These are phyloP conservation scores for Lampropteryx suffumata DNA, from an alignment of 2,888 invertebrate genomes.

Conservation along the genomic window DNA sequence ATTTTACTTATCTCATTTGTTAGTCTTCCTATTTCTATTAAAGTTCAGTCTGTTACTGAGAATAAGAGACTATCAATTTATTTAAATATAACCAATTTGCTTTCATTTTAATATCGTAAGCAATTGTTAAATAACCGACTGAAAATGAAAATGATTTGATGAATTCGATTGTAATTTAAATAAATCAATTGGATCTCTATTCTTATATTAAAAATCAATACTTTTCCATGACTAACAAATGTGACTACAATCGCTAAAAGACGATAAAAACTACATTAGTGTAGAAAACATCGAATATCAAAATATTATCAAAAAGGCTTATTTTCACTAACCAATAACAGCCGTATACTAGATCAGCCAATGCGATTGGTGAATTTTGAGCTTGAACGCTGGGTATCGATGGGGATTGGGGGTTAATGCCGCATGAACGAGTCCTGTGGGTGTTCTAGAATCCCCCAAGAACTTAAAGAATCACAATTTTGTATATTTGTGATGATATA, in stretches of 20 bases:
- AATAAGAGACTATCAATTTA: not conserved
- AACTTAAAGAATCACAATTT: not conserved
- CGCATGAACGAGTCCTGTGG: constrained; percentile 28
- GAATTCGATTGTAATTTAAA: not conserved
- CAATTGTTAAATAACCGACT: too few relatives aligned
- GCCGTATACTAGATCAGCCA: constrained; percentile 82
- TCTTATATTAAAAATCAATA: constrained; percentile 30
- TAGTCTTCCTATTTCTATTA: constrained; percentile 36
- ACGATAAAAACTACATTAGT: constrained; percentile 71
- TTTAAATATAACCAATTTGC: not conserved
- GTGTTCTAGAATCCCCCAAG: not conserved
- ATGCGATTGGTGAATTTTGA: constrained; percentile 73
- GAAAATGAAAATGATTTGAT: not conserved
- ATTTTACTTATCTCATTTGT: constrained; percentile 58
- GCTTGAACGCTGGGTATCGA: constrained; percentile 65
- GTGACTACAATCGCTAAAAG: constrained; percentile 69
- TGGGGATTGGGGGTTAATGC: constrained; percentile 58
- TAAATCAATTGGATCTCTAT: not conserved
- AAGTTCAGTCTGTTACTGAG: constrained; percentile 30
- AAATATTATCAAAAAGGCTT: constrained; percentile 80
- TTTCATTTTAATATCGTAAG: not conserved
- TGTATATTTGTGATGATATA: not conserved
- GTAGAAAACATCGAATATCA: constrained; percentile 82
- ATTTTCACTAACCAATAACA: constrained; percentile 79
- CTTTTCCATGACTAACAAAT: constrained; percentile 58